phyloP scores from a whole-genome alignment of 2,113 vertebrate genomes.

The Crocuta crocuta region DNA sequence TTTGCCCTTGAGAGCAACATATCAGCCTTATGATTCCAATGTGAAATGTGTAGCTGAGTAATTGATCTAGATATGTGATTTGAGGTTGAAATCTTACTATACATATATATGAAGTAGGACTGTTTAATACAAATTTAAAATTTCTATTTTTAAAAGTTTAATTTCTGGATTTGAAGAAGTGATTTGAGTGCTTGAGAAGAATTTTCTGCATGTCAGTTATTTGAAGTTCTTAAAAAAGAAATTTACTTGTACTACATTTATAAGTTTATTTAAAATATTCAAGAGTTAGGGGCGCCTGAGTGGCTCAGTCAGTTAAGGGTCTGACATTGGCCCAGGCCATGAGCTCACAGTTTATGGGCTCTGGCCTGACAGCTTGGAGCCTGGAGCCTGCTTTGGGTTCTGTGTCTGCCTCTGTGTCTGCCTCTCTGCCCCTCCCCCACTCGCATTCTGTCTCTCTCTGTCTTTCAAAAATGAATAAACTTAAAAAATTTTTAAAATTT shows the following conservation, averaged over 20 bases:
- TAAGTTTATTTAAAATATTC: constrained; percentile 12
- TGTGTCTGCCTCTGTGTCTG: too few species aligned
- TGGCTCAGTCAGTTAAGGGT: too few species aligned
- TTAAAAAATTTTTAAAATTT: background rate
- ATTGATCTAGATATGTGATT: background rate
- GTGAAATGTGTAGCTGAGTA: background rate
- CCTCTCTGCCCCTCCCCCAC: too few species aligned
- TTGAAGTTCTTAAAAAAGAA: constrained; percentile 33
- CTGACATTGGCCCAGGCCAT: too few species aligned
- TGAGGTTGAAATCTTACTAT: background rate
- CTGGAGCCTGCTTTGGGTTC: too few species aligned
- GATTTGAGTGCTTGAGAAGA: background rate
- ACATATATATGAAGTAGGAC: background rate
- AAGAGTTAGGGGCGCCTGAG: too few species aligned
- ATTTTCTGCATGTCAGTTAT: background rate
- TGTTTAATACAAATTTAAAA: background rate
- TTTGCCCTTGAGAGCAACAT: background rate
- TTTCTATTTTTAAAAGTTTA: background rate
- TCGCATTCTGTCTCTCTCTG: too few species aligned
- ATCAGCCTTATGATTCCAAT: background rate
- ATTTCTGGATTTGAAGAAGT: background rate
- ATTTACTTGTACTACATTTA: constrained; percentile 18
- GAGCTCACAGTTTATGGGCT: too few species aligned
- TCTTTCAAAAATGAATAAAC: too few species aligned
- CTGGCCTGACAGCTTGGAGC: too few species aligned